Evolutionary conservation across 1,140 invertebrate species (phyloP), one percentile per base, ranked within the genome.

Genomic region (Trichonephila clavipes): DNA sequence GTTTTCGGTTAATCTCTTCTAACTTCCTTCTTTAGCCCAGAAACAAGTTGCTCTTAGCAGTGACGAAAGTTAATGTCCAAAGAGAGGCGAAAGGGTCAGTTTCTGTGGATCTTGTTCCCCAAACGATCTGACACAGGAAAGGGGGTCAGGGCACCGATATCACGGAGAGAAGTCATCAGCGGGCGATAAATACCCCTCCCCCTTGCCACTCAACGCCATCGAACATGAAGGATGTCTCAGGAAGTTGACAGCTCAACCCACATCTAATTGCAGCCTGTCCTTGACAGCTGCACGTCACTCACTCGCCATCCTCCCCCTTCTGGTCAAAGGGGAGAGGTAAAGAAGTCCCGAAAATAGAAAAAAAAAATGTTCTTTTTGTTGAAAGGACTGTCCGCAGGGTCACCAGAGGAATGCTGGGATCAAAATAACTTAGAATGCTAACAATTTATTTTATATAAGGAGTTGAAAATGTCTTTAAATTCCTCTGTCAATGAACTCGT

Each of bases 151-250:
- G 28, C 28, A 72, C 10, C 34, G 69, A 24, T 24, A 34, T 34
- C 69, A 10, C 24, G 16, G 1, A 34, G 28, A 10, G 69, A 72
- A 72, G n/a, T 72, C n/a, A 34, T 87, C 85, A 40, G 24, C 24
- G 85, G 14, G n/a, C 24, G 85, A 28, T 87, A 87, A 87, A 64
- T 87, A 87, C 14, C 85, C 85, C 58, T 4, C 85, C 85, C 59
- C 51, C 19, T 61, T 89, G 62, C 66, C 66, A 72, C 34, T 72
- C 87, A 89, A 89, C 24, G 24, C 86, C 62, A 34, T 34, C 16
- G 28, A 66, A 66, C 61, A 51, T 69, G 28, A 72, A 10, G 19
- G 87, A 69, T 72, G 62, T 18, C 66, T 34, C 34, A 34, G 34
- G 34, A 34, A 34, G 34, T 34, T 89, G 87, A 89, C 87, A 72